These are phyloP conservation scores for Scalopus aquaticus DNA, from an alignment of 2,113 vertebrate genomes.

Conservation along the genomic window DNA sequence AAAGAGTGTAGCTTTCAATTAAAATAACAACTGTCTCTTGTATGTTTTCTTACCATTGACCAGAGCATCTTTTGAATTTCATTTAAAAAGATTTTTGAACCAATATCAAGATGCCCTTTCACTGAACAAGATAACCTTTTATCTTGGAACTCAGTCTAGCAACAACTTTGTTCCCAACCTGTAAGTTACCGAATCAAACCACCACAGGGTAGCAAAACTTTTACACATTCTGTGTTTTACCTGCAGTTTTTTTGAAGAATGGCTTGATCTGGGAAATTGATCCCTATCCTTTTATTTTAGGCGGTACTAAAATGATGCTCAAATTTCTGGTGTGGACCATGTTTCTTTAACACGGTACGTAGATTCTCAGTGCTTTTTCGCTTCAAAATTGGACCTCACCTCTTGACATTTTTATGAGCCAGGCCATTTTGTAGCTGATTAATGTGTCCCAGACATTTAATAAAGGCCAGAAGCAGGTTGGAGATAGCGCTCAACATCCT, in stretches of 20 bases:
- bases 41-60: neutral
- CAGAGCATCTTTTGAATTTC: neutral
- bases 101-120: neutral
- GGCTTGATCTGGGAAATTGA: neutral
- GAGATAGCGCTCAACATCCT: conserved; percentile 54
- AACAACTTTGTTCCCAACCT: neutral
- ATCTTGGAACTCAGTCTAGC: neutral
- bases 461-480: conserved; percentile 68
- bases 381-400: conserved; percentile 61
- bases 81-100: neutral
- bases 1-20: neutral
- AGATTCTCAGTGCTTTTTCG: neutral
- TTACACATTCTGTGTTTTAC: rapidly evolving
- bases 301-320: neutral
- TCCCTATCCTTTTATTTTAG: neutral
- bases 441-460: conserved; percentile 54
- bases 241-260: neutral
- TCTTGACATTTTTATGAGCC: conserved; percentile 57
- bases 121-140: neutral
- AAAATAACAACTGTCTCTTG: neutral
- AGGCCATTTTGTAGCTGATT: conserved; percentile 27
- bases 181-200: neutral
- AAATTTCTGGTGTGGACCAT: neutral
- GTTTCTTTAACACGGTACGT: neutral
- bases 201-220: neutral